These are phyloP conservation scores for Palythoa caribaeorum DNA, from an alignment of 92 coral and sea anemone genomes.

Conservation along the genomic window DNA sequence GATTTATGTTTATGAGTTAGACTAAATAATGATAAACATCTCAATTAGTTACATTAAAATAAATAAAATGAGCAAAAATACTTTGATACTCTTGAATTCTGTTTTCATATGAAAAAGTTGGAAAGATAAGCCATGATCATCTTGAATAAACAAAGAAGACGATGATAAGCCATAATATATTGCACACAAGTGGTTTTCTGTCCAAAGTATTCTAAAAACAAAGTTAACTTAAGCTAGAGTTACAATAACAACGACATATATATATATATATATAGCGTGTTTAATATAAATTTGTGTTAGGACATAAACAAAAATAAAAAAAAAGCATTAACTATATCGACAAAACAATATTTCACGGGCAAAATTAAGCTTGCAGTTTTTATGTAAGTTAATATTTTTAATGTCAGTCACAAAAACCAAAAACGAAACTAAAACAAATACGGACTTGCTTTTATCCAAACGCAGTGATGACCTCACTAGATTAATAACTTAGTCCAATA, in stretches of 20 bases:
- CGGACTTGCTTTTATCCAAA: not conserved
- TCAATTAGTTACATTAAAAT: not conserved
- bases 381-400: not conserved
- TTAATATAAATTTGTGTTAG: too few relatives aligned
- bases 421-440: not conserved
- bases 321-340: too few relatives aligned
- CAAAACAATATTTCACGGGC: too few relatives aligned
- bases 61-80: not conserved
- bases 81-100: not conserved
- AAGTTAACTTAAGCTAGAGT: too few relatives aligned
- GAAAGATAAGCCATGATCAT: not conserved
- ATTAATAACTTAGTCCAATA: slow-evolving; percentile 29
- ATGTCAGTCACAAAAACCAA: not conserved
- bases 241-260: too few relatives aligned
- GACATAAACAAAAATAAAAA: too few relatives aligned
- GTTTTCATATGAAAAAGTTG: not conserved
- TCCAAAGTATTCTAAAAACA: not conserved
- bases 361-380: too few relatives aligned
- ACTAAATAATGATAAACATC: not conserved
- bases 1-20: not conserved
- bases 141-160: not conserved
- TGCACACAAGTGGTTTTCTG: not conserved
- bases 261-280: too few relatives aligned
- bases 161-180: not conserved
- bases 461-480: slow-evolving; percentile 35